Percentiles rank a stretch among this genome's conserved stretches.
Conservation (phyloP, 2,888 invertebrate species). For the Hipparchia sbordonii region DNA sequence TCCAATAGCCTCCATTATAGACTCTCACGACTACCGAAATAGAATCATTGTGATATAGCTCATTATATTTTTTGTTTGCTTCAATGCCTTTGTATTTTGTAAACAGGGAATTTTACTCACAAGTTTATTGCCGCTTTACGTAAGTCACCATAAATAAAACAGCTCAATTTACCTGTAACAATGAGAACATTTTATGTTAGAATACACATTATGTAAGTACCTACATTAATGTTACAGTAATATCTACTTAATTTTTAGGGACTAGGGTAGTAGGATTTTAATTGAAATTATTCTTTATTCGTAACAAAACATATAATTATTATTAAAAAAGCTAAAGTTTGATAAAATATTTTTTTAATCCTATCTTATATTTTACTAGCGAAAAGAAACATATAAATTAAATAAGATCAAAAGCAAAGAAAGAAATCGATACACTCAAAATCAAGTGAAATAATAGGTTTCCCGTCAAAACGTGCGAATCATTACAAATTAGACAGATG, state of each 20-base stretch:
- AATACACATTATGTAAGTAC: background rate
- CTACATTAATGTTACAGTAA: background rate
- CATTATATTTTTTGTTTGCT: slow-evolving; percentile 15
- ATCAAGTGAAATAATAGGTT: background rate
- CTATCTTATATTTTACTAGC: no score
- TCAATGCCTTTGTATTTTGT: slow-evolving; percentile 9
- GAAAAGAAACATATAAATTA: background rate
- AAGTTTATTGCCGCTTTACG: background rate
- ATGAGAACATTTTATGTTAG: slow-evolving; percentile 10
- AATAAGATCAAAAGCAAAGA: background rate
- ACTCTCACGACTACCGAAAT: slow-evolving; percentile 18
- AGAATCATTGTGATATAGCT: slow-evolving; percentile 12
- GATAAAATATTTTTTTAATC: no score
- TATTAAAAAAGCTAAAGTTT: no score
- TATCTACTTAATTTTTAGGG: no score
- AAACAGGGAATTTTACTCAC: slow-evolving; percentile 3
- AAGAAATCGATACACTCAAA: background rate
- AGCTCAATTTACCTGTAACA: slow-evolving; percentile 38
- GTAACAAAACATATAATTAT: no score
- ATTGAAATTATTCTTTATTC: no score
- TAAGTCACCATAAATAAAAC: background rate
- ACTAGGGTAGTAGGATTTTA: no score
- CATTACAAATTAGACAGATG: slow-evolving; percentile 15
- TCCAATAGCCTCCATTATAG: slow-evolving; percentile 18
- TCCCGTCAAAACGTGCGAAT: background rate